These are phyloP conservation scores for Petrocephalus schoutedeni DNA, from an alignment of 2,797 vertebrate species.

Conservation along the genomic window DNA sequence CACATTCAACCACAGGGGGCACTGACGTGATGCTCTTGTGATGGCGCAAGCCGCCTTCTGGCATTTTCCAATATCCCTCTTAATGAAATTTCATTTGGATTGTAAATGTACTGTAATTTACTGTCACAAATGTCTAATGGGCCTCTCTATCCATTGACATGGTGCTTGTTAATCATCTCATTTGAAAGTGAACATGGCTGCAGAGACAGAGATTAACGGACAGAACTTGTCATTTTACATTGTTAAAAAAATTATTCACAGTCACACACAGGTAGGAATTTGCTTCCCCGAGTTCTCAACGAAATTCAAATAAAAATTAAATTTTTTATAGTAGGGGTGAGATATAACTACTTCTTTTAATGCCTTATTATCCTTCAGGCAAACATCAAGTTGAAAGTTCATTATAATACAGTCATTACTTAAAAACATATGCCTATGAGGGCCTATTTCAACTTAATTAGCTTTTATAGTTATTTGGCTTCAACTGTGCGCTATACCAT, in stretches of 20 bases:
- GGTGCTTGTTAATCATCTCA: constrained; percentile 78
- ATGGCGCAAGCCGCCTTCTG: constrained; percentile 33
- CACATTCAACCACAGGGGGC: constrained; percentile 66
- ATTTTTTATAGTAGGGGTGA: background rate
- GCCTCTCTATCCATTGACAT: constrained; percentile 75
- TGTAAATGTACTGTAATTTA: constrained; percentile 81
- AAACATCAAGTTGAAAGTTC: constrained; percentile 52
- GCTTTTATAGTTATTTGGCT: constrained; percentile 32
- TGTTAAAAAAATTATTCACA: constrained; percentile 63
- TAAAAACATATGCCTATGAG: constrained; percentile 56
- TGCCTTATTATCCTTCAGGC: constrained; percentile 42
- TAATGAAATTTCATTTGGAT: constrained; percentile 81
- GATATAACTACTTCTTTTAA: constrained; percentile 15
- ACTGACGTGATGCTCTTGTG: constrained; percentile 61
- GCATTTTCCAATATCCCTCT: constrained; percentile 67
- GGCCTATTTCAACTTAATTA: constrained; percentile 52
- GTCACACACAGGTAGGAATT: constrained; percentile 52
- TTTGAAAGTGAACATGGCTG: constrained; percentile 71
- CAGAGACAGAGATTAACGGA: constrained; percentile 63
- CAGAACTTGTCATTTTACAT: constrained; percentile 46
- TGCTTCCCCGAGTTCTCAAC: constrained; percentile 17
- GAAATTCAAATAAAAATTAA: background rate
- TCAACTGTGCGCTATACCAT: background rate
- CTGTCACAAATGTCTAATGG: constrained; percentile 80
- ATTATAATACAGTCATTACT: constrained; percentile 62